Conservation (phyloP, 1,140 invertebrate species). For the Anoplophora glabripennis region DNA sequence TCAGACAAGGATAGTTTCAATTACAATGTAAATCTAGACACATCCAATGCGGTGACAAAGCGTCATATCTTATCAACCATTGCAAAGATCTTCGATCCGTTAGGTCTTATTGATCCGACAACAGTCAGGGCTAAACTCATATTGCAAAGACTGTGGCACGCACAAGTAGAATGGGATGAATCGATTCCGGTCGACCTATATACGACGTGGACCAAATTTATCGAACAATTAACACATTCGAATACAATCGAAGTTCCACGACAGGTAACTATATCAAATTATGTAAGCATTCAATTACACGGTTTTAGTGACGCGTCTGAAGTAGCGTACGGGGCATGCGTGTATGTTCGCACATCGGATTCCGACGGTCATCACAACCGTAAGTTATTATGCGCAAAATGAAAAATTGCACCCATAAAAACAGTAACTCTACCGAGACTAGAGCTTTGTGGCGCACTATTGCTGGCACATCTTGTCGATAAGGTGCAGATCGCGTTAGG, state of each 20-base stretch:
- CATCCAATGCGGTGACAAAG: conserved; percentile 27
- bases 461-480: conserved; percentile 19
- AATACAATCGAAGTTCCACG: conserved; percentile 2
- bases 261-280: neutral
- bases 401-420: conserved; percentile 33
- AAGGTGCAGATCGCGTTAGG: neutral
- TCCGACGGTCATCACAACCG: conserved; percentile 30
- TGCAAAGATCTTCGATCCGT: conserved; percentile 36
- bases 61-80: conserved; percentile 33
- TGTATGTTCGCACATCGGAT: conserved; percentile 29
- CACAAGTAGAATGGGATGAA: conserved; percentile 48
- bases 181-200: neutral
- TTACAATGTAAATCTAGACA: conserved; percentile 25
- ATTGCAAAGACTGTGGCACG: conserved; percentile 46
- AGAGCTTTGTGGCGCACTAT: conserved; percentile 28
- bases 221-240: conserved; percentile 11
- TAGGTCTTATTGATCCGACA: conserved; percentile 41
- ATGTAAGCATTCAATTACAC: conserved; percentile 29
- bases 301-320: conserved; percentile 46
- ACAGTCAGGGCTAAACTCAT: conserved; percentile 46
- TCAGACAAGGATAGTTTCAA: conserved; percentile 31
- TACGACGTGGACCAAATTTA: conserved; percentile 7
- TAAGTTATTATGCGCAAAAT: conserved; percentile 47
- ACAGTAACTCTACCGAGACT: conserved; percentile 28
- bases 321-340: conserved; percentile 40